Percentiles rank a stretch among this genome's conserved stretches.
These are phyloP conservation scores for Austrolebias charrua DNA, from an alignment of 2,797 vertebrate species.

Conservation along the genomic window DNA sequence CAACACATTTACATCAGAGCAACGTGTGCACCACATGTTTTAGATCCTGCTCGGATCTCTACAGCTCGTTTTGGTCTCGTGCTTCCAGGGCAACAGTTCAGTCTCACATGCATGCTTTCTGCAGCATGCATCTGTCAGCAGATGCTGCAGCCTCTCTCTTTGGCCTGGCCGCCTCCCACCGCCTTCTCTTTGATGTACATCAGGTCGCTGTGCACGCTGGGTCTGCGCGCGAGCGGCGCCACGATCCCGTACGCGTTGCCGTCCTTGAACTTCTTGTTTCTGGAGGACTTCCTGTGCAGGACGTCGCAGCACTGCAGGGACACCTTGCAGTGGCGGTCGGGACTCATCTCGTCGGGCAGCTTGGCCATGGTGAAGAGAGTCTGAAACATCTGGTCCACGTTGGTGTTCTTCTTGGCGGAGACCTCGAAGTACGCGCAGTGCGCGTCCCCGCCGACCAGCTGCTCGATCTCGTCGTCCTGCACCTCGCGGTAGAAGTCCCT, in stretches of 20 bases:
- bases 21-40: constrained; percentile 25
- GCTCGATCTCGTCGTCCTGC: constrained; percentile 86
- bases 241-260: constrained; percentile 92
- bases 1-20: constrained; percentile 52
- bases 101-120: too few relatives aligned
- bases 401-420: constrained; percentile 95
- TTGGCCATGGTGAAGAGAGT: constrained; percentile 94
- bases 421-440: constrained; percentile 95
- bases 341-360: constrained; percentile 96
- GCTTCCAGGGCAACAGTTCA: constrained; percentile 1
- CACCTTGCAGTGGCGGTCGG: constrained; percentile 92
- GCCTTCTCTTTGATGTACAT: constrained; percentile 96
- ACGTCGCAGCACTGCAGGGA: constrained; percentile 91
- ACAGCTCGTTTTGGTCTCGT: neutral
- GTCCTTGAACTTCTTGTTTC: constrained; percentile 83
- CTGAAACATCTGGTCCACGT: constrained; percentile 96
- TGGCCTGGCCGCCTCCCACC: constrained; percentile 83
- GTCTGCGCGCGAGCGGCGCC: constrained; percentile 91
- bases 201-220: constrained; percentile 97
- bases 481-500: constrained; percentile 90
- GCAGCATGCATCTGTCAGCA: constrained; percentile 82
- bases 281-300: constrained; percentile 88
- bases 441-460: constrained; percentile 84
- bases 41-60: constrained; percentile 12
- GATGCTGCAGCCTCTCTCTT: constrained; percentile 92